phyloP scores from a whole-genome alignment of 2,113 vertebrate species.

The Lonchura striata region DNA sequence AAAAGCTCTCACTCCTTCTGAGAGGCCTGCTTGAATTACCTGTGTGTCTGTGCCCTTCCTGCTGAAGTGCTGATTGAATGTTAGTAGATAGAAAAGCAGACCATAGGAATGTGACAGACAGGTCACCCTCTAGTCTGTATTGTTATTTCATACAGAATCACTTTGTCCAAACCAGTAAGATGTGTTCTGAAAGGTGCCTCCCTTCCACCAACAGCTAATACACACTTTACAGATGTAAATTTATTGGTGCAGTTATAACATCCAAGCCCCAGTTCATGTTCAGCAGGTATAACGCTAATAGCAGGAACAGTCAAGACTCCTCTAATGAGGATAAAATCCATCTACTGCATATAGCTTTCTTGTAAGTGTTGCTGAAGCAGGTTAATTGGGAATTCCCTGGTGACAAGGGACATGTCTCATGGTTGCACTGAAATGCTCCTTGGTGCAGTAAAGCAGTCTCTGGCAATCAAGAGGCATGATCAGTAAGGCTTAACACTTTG shows the following conservation, averaged over 20 bases:
- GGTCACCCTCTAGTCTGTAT: not conserved
- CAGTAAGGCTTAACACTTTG: not conserved
- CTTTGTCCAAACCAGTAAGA: not conserved
- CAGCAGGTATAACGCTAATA: not conserved
- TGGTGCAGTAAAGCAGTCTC: not conserved
- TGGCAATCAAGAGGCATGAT: not conserved
- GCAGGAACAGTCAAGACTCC: not conserved
- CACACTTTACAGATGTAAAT: not conserved
- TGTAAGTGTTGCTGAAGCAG: not conserved
- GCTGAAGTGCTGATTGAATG: not conserved
- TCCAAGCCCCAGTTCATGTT: not conserved
- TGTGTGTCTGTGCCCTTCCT: not conserved
- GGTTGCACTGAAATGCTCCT: not conserved
- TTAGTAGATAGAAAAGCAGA: not conserved
- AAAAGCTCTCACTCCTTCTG: not conserved
- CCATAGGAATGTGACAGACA: not conserved
- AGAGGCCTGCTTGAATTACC: not conserved
- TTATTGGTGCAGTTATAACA: not conserved
- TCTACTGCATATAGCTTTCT: not conserved
- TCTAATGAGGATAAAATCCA: slow-evolving; percentile 30
- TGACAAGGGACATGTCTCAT: not conserved
- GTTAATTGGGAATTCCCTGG: slow-evolving; percentile 5
- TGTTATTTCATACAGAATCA: not conserved
- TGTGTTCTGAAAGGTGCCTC: not conserved
- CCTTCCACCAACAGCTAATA: not conserved